phyloP scores from a whole-genome alignment of 2,797 vertebrate genomes.

The Ctenochaetus hawaiiensis region DNA sequence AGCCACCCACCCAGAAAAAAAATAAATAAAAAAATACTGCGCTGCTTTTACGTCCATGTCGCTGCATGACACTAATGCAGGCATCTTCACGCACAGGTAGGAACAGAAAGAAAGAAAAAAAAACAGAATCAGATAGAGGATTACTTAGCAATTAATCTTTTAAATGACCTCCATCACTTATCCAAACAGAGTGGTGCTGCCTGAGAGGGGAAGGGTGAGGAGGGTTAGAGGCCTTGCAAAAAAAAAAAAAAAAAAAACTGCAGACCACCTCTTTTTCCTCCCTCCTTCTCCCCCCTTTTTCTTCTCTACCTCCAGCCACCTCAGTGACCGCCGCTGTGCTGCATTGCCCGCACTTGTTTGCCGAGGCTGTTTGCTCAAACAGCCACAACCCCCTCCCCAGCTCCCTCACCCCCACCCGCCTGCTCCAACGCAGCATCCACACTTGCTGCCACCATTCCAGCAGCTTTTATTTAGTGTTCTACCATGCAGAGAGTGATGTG shows the following conservation, averaged over 20 bases:
- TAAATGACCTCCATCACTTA: conserved; percentile 66
- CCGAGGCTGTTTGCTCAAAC: conserved; percentile 77
- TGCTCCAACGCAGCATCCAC: conserved; percentile 52
- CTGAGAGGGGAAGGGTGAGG: conserved; percentile 27
- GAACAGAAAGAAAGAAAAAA: conserved; percentile 2
- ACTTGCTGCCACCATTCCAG: conserved; percentile 57
- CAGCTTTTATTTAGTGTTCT: conserved; percentile 76
- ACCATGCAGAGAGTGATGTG: conserved; percentile 79
- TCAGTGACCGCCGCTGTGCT: conserved; percentile 66
- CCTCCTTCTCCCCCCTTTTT: conserved; percentile 13
- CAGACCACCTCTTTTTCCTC: conserved; percentile 33
- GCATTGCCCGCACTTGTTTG: conserved; percentile 76
- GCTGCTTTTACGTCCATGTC: not conserved
- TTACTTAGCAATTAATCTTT: conserved; percentile 52
- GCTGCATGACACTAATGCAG: conserved; percentile 31
- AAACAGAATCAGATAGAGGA: conserved; percentile 17
- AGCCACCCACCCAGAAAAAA: conserved; percentile 66
- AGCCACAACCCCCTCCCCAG: conserved; percentile 64
- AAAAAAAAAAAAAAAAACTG: conserved; percentile 22
- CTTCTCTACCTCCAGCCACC: conserved; percentile 58
- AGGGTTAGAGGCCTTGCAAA: conserved; percentile 14
- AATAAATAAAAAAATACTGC: not conserved
- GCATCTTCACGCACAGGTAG: conserved; percentile 46
- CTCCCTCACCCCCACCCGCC: conserved; percentile 21
- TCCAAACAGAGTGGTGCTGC: conserved; percentile 54